Percentiles rank a stretch among this genome's conserved stretches.
These are phyloP conservation scores for Masnerella sp. DNA, from an alignment of 2,888 invertebrate species.

Conservation along the genomic window DNA sequence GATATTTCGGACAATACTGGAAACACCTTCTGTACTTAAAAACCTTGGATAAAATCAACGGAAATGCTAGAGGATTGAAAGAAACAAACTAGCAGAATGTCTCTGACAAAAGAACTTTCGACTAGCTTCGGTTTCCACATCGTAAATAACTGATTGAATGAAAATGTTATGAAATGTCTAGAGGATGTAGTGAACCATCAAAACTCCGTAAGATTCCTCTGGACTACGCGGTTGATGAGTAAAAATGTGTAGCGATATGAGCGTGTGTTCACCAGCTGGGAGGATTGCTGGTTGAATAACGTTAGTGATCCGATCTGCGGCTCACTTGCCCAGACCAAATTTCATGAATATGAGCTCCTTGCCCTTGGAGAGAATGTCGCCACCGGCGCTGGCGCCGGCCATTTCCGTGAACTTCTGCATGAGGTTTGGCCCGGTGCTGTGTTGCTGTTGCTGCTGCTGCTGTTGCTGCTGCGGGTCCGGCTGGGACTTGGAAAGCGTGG, in stretches of 20 bases:
- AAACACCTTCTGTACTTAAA: no score
- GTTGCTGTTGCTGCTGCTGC: constrained; percentile 74
- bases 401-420: constrained; percentile 95
- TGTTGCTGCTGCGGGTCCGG: constrained; percentile 71
- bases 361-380: constrained; percentile 93
- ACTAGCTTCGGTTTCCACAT: no score
- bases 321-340: constrained; percentile 87
- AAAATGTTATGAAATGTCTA: no score
- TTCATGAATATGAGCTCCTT: constrained; percentile 97
- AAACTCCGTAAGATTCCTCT: neutral
- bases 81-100: no score
- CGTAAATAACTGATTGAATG: no score
- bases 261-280: constrained; percentile 6
- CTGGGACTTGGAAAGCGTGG: constrained; percentile 58
- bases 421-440: constrained; percentile 83
- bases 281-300: constrained; percentile 4
- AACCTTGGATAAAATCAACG: no score
- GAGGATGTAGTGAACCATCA: no score
- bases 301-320: constrained; percentile 17
- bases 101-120: no score
- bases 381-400: constrained; percentile 87
- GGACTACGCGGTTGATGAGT: neutral
- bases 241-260: neutral
- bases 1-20: no score
- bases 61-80: no score